A percentile compares a stretch with the other conserved stretches of the same genome.
phyloP scores from a whole-genome alignment of 2,113 vertebrate species.

The Sphaerodactylus townsendi region DNA sequence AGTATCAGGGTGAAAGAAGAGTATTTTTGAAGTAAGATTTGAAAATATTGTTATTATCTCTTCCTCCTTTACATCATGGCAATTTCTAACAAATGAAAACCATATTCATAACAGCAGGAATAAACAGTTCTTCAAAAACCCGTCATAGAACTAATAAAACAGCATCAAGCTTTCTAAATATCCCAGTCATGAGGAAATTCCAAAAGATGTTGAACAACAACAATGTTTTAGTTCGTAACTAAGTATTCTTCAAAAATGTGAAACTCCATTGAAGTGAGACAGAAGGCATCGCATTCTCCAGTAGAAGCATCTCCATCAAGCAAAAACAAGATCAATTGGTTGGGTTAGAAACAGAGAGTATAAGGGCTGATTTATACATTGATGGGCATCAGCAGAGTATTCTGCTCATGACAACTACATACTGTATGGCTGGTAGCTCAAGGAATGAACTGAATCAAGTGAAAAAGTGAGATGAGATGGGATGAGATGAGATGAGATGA shows the following conservation, averaged over 20 bases:
- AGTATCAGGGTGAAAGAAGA: background rate
- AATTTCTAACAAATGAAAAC: background rate
- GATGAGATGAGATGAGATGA: background rate
- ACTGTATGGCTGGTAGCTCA: background rate
- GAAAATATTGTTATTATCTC: background rate
- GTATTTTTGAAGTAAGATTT: accelerated
- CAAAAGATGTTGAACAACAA: too few species aligned
- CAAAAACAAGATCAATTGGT: background rate
- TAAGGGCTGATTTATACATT: background rate
- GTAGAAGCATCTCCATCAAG: background rate
- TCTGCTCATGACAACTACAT: background rate
- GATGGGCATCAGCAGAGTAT: too few species aligned
- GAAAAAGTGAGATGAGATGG: background rate
- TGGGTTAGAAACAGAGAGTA: background rate
- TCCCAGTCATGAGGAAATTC: too few species aligned
- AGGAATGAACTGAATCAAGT: background rate
- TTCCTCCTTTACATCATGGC: background rate
- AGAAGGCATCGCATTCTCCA: background rate
- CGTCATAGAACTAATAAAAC: too few species aligned
- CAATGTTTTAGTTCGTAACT: too few species aligned
- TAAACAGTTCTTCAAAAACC: background rate
- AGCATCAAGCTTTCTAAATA: too few species aligned
- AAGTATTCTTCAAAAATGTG: background rate
- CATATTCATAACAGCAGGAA: background rate
- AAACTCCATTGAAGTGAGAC: background rate